phyloP scores from a whole-genome alignment of 2,113 vertebrate genomes.

The Rutilus rutilus region DNA sequence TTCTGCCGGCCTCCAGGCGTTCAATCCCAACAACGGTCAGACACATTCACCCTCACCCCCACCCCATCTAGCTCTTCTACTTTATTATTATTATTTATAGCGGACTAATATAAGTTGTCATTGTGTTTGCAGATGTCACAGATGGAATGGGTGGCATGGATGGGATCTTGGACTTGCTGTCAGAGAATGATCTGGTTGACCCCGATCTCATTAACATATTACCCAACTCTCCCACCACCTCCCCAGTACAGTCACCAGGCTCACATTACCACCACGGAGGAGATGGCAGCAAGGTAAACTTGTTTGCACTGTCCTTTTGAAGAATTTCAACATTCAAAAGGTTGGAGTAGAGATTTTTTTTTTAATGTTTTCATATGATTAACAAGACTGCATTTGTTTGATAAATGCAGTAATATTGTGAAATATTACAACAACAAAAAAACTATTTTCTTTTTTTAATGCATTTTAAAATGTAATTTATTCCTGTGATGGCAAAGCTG shows the following conservation, averaged over 20 bases:
- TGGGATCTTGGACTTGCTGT: slow-evolving; percentile 90
- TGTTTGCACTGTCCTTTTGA: background rate
- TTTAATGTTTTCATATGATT: no score
- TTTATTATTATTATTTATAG: background rate
- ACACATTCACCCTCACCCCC: no score
- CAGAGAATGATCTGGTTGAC: slow-evolving; percentile 89
- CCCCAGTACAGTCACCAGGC: slow-evolving; percentile 94
- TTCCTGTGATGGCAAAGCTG: background rate
- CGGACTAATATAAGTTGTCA: background rate
- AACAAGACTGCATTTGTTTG: background rate
- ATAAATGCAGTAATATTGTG: background rate
- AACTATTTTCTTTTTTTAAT: no score
- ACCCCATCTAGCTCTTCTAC: background rate
- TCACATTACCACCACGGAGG: slow-evolving; percentile 94
- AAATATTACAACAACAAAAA: no score
- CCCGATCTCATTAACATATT: slow-evolving; percentile 96
- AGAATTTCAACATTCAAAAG: background rate
- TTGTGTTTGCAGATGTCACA: slow-evolving; percentile 81
- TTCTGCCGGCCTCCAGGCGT: slow-evolving; percentile 94
- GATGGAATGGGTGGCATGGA: slow-evolving; percentile 85
- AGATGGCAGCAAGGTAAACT: slow-evolving; percentile 91
- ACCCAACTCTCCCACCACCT: slow-evolving; percentile 82
- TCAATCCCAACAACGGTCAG: slow-evolving; percentile 87
- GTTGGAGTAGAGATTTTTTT: no score
- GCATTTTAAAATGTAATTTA: background rate